phyloP scores from a whole-genome alignment of 2,113 vertebrate genomes.

The Heterocephalus glaber region DNA sequence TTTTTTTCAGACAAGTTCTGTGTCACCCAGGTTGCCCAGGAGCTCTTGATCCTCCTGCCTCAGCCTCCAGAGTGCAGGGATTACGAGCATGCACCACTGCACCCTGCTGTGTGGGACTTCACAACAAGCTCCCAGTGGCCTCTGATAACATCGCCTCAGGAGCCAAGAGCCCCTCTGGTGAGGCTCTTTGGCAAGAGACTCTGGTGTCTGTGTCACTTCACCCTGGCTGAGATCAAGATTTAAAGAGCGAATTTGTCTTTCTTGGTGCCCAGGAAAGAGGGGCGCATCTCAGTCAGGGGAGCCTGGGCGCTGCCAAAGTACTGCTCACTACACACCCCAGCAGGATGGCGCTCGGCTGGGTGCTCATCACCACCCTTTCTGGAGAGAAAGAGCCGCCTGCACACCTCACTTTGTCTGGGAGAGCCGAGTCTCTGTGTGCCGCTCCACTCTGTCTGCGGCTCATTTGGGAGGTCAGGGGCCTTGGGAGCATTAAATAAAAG shows the following conservation, averaged over 20 bases:
- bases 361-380: too few species aligned
- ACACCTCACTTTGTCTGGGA: accelerated
- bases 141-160: not conserved
- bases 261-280: not conserved
- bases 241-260: not conserved
- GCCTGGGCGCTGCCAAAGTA: not conserved
- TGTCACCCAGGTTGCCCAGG: too few species aligned
- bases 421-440: not conserved
- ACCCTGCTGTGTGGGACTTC: not conserved
- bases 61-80: not conserved
- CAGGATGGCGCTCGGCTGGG: too few species aligned
- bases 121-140: not conserved
- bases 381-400: accelerated
- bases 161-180: not conserved
- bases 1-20: not conserved
- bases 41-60: not conserved
- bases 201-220: accelerated
- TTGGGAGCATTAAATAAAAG: not conserved
- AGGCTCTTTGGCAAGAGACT: not conserved
- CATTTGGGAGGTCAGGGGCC: accelerated
- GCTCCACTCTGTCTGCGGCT: accelerated
- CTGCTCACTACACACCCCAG: not conserved
- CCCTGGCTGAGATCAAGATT: not conserved
- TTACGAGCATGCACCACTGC: not conserved
- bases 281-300: not conserved